Base-by-base conservation (phyloP, 2,888 invertebrate species). In the Panzeria rudis region DNA sequence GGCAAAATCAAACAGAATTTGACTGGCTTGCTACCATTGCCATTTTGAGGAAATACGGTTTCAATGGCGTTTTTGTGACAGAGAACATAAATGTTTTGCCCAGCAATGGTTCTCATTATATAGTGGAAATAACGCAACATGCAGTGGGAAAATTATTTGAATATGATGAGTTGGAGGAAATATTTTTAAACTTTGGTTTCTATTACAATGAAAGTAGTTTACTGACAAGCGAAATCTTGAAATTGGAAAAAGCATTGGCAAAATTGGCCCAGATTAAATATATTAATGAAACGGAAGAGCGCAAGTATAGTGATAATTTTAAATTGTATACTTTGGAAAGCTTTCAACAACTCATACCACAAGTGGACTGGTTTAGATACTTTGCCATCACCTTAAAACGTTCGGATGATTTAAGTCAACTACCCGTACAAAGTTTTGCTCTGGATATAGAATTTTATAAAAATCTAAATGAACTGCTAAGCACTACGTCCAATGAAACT, bases 1-100 rank as follows among this genome's bases (percentile, higher is more conserved):
- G 90, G 90, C 68, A 76, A 76, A 89, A 89, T 76, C 87, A 86
- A 41, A 87, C 87, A 0, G 72, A 87, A 3, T 90, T 90, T 50
- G 89, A 90, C 86, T 90, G 90, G 90, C 83, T 89, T n/a, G 79
- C 78, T 6, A 87, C 88, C 5, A 54, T 90, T 64, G 90, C 88
- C 9, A 82, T 69, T 32, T 68, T 90, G 78, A 88, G 90, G 7
- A 66, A 81, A 23, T 89, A 89, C 76, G 90, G 89, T 0, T 85
- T 90, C 15, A 90, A 90, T 81, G 89, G 88, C 0, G 81, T 89
- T 13, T 89, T 90, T 54, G 72, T 90, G 25, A 88, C 84, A 17
- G 88, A 88, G 77, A 88, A 89, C 76, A 84, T 89, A 7, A 89
- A 89, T 87, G 88, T 89, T 62, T 87, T 88, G 29, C 87, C 88